Evolutionary conservation across 2,888 invertebrate genomes (phyloP).

Genomic region (Mayetiola destructor): DNA sequence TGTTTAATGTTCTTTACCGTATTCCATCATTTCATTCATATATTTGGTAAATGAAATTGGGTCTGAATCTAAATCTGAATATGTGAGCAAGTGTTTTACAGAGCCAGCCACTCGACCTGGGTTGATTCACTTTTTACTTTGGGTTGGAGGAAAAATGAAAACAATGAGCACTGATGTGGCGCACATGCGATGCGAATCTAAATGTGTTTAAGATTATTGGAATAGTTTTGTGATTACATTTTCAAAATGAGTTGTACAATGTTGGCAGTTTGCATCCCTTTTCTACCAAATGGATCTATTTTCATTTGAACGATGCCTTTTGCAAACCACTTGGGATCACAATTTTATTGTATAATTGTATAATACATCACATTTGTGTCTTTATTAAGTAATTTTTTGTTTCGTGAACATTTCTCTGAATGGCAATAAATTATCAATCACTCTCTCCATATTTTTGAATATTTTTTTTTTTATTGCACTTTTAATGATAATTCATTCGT

Average conservation of each 20-base stretch:
- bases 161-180: too few relatives aligned
- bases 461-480: too few relatives aligned
- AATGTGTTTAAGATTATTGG: slow-evolving; percentile 11
- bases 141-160: too few relatives aligned
- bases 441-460: too few relatives aligned
- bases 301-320: slow-evolving; percentile 11
- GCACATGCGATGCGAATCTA: not conserved
- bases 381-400: slow-evolving; percentile 12
- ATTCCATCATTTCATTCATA: too few relatives aligned
- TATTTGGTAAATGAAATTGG: too few relatives aligned
- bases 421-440: not conserved
- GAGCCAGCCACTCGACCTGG: too few relatives aligned
- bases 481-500: too few relatives aligned
- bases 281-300: slow-evolving; percentile 10
- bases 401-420: not conserved
- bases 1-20: not conserved
- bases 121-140: too few relatives aligned
- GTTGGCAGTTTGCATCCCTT: slow-evolving; percentile 8
- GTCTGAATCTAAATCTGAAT: too few relatives aligned
- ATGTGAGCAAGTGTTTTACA: too few relatives aligned
- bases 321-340: slow-evolving; percentile 8
- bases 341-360: slow-evolving; percentile 10
- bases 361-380: slow-evolving; percentile 11
- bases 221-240: slow-evolving; percentile 11
- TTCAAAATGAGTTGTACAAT: slow-evolving; percentile 12